Conservation (phyloP, 2,888 invertebrate species). For the Anodontia alba region DNA sequence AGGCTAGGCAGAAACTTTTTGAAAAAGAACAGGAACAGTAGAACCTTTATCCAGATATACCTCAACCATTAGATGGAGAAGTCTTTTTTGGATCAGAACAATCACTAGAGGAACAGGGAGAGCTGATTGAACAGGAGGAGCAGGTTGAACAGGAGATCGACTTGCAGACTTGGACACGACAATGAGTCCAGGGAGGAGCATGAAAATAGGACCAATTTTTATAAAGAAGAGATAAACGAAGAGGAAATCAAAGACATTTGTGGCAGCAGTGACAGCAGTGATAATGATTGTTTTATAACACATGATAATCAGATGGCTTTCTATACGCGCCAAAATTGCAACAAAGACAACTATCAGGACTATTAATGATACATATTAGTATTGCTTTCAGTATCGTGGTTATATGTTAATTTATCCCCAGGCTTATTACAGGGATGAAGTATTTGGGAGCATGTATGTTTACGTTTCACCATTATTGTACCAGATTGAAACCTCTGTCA, state of each 20-base stretch:
- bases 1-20: not conserved
- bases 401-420: not conserved
- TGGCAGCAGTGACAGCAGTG: not conserved
- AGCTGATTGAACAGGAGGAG: too few relatives aligned
- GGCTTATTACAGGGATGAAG: not conserved
- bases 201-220: not conserved
- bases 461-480: not conserved
- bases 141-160: too few relatives aligned
- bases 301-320: not conserved
- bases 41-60: not conserved
- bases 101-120: not conserved
- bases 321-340: not conserved
- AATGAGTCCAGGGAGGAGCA: not conserved
- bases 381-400: not conserved
- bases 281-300: not conserved
- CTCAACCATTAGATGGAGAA: not conserved
- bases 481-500: not conserved
- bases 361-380: too few relatives aligned
- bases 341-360: not conserved
- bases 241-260: not conserved
- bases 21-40: not conserved
- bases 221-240: not conserved
- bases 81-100: not conserved
- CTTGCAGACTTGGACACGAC: not conserved
- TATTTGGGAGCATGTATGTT: not conserved